phyloP scores from a whole-genome alignment of 2,888 invertebrate species.

The Tenthredo notha region DNA sequence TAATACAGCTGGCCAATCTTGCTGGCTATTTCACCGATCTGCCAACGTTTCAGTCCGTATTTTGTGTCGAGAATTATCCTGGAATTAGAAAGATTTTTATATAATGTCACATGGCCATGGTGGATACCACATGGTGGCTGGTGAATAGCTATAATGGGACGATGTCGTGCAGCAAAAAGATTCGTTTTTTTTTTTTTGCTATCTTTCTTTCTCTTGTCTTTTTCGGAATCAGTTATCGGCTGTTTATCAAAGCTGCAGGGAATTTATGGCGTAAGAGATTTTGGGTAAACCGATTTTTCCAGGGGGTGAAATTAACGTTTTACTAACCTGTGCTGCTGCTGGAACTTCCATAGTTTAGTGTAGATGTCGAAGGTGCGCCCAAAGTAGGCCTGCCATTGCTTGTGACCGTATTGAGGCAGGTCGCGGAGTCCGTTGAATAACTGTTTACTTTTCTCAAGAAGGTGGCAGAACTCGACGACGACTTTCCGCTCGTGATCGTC shows the following conservation, averaged over 20 bases:
- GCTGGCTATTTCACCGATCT: conserved; percentile 98
- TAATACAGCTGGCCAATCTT: conserved; percentile 99
- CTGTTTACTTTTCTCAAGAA: conserved; percentile 98
- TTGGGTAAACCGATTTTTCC: background rate
- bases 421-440: conserved; percentile 98
- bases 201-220: background rate
- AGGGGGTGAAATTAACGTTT: background rate
- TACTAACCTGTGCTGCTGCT: conserved; percentile 93
- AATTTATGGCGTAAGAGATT: background rate
- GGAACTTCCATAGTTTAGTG: conserved; percentile 98
- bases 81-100: conserved; percentile 64
- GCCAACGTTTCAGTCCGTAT: conserved; percentile 98
- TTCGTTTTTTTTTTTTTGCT: background rate
- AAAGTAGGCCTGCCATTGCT: conserved; percentile 98
- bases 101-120: conserved; percentile 26
- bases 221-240: background rate
- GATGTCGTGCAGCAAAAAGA: background rate
- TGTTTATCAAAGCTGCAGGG: background rate
- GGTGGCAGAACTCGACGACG: conserved; percentile 96
- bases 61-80: conserved; percentile 92
- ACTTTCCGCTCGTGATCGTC: conserved; percentile 94
- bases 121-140: conserved; percentile 9
- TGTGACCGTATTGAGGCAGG: conserved; percentile 97
- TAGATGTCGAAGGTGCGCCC: conserved; percentile 98
- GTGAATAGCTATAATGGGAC: background rate